Conservation (phyloP, 1,140 invertebrate genomes). For the Campoletis sonorensis region DNA sequence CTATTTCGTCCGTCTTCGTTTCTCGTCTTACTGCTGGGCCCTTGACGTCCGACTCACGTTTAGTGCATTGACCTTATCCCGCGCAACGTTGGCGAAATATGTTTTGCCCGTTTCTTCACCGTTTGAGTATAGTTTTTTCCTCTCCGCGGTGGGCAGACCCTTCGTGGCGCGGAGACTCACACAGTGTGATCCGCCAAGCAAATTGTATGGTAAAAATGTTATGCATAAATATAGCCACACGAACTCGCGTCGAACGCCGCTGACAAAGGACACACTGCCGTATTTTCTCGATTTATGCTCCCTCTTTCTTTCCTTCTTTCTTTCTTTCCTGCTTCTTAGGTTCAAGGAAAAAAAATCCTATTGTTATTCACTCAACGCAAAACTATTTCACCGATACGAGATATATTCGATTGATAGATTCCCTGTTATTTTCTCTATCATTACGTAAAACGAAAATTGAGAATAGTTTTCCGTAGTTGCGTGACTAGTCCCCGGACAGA, state of each 20-base stretch:
- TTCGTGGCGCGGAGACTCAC: neutral
- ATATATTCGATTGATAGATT: neutral
- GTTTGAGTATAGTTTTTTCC: neutral
- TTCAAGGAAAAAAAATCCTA: neutral
- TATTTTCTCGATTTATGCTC: no score
- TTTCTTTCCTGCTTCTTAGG: neutral
- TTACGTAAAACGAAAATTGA: neutral
- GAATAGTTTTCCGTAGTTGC: neutral
- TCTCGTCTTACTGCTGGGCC: neutral
- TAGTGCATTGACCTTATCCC: conserved; percentile 5
- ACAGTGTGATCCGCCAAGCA: conserved; percentile 7
- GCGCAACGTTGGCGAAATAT: neutral
- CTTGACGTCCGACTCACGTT: neutral
- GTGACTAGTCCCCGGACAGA: neutral
- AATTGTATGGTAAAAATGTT: conserved; percentile 27
- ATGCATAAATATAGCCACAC: neutral
- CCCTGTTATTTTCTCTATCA: neutral
- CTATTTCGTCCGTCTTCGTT: neutral
- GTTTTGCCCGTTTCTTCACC: neutral
- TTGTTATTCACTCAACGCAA: neutral
- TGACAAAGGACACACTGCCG: neutral
- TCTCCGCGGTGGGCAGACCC: neutral
- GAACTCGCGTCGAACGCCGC: neutral
- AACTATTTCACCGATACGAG: neutral
- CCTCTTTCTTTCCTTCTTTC: neutral